These are phyloP conservation scores for Nebria ingens DNA, from an alignment of 1,140 invertebrate genomes.

Conservation along the genomic window DNA sequence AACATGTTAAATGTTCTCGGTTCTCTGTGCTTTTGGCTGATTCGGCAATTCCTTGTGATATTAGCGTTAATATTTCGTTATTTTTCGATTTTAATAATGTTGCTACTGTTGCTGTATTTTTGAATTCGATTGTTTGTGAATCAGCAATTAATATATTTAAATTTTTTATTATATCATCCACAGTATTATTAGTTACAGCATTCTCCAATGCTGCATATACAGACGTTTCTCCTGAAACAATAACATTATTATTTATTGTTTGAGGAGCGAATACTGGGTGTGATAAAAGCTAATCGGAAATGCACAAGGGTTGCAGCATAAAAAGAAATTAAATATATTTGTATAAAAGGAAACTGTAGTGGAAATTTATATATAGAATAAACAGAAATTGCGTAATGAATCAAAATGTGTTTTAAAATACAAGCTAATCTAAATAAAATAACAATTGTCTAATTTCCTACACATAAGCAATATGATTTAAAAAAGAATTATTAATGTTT, in stretches of 20 bases:
- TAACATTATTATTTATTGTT: too few species aligned
- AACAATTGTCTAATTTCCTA: too few species aligned
- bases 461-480: too few species aligned
- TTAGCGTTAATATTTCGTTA: slow-evolving; percentile 21
- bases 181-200: neutral
- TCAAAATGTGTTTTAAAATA: too few species aligned
- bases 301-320: too few species aligned
- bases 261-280: too few species aligned
- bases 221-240: neutral
- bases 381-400: too few species aligned
- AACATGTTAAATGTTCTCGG: slow-evolving; percentile 50
- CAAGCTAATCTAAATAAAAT: too few species aligned
- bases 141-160: slow-evolving; percentile 17
- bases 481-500: neutral
- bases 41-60: slow-evolving; percentile 57
- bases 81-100: slow-evolving; percentile 16
- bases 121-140: slow-evolving; percentile 15
- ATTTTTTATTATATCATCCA: slow-evolving; percentile 17
- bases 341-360: too few species aligned
- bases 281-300: too few species aligned
- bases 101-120: slow-evolving; percentile 16
- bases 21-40: slow-evolving; percentile 57
- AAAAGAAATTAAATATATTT: too few species aligned
- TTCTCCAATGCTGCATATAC: neutral
- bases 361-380: too few species aligned